These are phyloP conservation scores for Laticauda colubrina DNA, from an alignment of 2,113 vertebrate species.

Conservation along the genomic window DNA sequence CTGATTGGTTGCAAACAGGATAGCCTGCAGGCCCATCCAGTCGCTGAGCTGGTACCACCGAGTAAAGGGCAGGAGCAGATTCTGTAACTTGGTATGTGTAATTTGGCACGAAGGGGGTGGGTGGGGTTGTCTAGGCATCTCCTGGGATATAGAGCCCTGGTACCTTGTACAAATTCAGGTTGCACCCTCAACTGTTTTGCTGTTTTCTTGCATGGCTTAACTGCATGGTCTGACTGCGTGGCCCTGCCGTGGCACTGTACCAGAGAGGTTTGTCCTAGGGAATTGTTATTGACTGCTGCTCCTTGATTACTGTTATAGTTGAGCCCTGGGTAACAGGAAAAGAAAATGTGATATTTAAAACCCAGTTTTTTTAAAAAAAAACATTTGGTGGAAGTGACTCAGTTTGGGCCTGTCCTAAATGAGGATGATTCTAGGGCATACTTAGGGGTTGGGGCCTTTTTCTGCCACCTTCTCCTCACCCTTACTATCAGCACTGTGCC, in stretches of 20 bases:
- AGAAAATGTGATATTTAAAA: not conserved
- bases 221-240: slow-evolving; percentile 7
- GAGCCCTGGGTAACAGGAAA: not conserved
- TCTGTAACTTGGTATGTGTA: slow-evolving; percentile 12
- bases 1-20: not conserved
- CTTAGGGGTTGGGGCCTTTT: not conserved
- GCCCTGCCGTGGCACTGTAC: not conserved
- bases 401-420: not conserved
- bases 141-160: not conserved
- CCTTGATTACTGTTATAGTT: not conserved
- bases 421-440: not conserved
- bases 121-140: not conserved
- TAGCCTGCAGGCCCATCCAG: not conserved
- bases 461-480: not conserved
- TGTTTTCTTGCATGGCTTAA: slow-evolving; percentile 14
- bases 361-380: not conserved
- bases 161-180: not conserved
- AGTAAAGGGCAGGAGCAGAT: slow-evolving; percentile 16
- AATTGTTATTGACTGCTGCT: not conserved
- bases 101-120: not conserved
- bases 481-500: not conserved
- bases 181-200: not conserved
- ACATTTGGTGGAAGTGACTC: not conserved
- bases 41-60: not conserved
- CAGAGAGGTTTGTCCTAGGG: not conserved